Evolutionary conservation across 92 coral and sea anemone species (phyloP).

Genomic region (Siderastrea siderea): DNA sequence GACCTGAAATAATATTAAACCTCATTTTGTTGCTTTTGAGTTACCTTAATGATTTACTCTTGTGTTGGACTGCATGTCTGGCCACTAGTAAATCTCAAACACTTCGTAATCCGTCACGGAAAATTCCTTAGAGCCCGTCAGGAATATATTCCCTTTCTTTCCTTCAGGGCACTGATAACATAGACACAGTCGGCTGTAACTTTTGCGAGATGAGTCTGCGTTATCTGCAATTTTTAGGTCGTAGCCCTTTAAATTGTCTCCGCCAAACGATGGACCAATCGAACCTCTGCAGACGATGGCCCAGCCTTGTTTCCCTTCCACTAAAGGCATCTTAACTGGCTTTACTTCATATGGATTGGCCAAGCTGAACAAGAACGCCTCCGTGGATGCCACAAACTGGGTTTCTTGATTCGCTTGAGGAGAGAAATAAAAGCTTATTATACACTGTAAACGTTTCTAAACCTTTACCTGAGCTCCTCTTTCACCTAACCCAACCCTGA

Average conservation of each 20-base stretch:
- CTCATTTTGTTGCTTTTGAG: no score
- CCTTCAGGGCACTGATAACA: background rate
- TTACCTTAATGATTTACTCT: background rate
- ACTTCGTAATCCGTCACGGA: background rate
- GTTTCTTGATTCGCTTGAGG: background rate
- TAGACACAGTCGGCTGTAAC: background rate
- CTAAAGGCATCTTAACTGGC: background rate
- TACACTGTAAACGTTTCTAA: no score
- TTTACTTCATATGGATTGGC: background rate
- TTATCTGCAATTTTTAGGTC: background rate
- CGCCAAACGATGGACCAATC: background rate
- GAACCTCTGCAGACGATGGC: accelerated
- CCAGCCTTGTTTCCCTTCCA: accelerated
- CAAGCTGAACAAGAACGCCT: background rate
- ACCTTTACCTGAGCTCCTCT: no score
- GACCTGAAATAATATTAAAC: no score
- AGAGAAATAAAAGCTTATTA: background rate
- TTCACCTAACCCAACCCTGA: no score
- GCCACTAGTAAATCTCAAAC: background rate
- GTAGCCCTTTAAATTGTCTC: no score
- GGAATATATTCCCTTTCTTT: background rate
- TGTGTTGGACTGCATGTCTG: background rate
- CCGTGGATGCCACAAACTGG: background rate
- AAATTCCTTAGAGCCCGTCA: background rate
- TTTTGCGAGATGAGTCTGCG: background rate